These are phyloP conservation scores for Diglossa cyanea DNA, from an alignment of 2,797 vertebrate genomes.

Conservation along the genomic window DNA sequence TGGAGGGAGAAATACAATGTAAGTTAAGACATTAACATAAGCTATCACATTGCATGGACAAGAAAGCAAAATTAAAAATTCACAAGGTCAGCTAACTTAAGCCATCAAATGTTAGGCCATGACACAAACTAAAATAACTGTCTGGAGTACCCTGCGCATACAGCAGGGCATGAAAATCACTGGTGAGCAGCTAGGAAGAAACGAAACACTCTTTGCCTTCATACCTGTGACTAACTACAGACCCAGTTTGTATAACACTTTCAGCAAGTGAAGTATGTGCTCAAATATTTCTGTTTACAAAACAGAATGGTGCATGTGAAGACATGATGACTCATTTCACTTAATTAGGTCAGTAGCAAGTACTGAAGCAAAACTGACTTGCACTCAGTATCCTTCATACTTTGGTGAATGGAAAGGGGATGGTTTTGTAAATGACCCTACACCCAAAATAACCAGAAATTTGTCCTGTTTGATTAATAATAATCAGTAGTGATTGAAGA, in stretches of 20 bases:
- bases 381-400: neutral
- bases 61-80: neutral
- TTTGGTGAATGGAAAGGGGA: neutral
- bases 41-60: neutral
- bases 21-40: neutral
- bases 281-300: conserved; percentile 10
- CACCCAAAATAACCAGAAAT: neutral
- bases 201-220: neutral
- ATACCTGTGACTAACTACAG: neutral
- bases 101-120: neutral
- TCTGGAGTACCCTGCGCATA: neutral
- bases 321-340: neutral
- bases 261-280: neutral
- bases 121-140: neutral
- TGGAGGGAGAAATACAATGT: neutral
- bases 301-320: neutral
- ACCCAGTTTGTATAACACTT: neutral
- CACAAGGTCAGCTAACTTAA: neutral
- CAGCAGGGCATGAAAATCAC: neutral
- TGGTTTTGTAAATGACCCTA: neutral
- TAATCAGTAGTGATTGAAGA: neutral
- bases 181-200: neutral
- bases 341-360: neutral
- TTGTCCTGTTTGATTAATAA: neutral
- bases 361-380: neutral